phyloP scores from a whole-genome alignment of 2,888 invertebrate species.

The Ormyrus rosae region DNA sequence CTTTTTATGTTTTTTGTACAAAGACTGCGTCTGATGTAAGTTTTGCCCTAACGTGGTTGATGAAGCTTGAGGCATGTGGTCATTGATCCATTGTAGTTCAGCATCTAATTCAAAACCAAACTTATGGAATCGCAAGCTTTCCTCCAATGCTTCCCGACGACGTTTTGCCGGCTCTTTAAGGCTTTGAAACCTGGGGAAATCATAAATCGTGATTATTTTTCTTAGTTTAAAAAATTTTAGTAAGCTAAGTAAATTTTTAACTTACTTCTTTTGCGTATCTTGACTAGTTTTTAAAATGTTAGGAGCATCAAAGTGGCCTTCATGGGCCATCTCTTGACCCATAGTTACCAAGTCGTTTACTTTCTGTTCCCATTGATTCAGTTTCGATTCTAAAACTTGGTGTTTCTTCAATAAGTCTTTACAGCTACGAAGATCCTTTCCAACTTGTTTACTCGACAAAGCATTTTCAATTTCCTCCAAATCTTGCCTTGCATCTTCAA shows the following conservation, averaged over 20 bases:
- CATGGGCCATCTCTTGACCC: constrained; percentile 93
- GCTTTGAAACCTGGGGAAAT: constrained; percentile 78
- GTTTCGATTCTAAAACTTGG: constrained; percentile 90
- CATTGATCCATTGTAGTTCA: constrained; percentile 96
- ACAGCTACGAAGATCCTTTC: constrained; percentile 93
- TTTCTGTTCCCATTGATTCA: constrained; percentile 88
- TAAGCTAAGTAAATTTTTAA: constrained; percentile 40
- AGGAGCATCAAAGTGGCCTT: constrained; percentile 95
- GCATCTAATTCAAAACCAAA: constrained; percentile 95
- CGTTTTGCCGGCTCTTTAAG: constrained; percentile 84
- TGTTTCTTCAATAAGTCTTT: constrained; percentile 93
- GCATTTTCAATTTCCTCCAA: constrained; percentile 90
- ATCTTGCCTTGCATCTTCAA: constrained; percentile 93
- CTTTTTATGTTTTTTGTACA: constrained; percentile 96
- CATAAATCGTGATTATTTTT: too few species aligned
- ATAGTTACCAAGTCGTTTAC: constrained; percentile 86
- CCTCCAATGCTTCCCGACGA: constrained; percentile 88
- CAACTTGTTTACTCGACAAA: constrained; percentile 88
- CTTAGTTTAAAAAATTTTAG: constrained; percentile 5
- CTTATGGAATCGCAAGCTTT: constrained; percentile 91
- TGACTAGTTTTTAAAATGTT: constrained; percentile 89
- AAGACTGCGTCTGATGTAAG: constrained; percentile 93
- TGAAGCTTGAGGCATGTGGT: constrained; percentile 88
- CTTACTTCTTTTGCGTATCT: constrained; percentile 82
- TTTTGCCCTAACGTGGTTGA: constrained; percentile 88